phyloP scores from a whole-genome alignment of 2,113 vertebrate genomes.

The Thymallus thymallus region DNA sequence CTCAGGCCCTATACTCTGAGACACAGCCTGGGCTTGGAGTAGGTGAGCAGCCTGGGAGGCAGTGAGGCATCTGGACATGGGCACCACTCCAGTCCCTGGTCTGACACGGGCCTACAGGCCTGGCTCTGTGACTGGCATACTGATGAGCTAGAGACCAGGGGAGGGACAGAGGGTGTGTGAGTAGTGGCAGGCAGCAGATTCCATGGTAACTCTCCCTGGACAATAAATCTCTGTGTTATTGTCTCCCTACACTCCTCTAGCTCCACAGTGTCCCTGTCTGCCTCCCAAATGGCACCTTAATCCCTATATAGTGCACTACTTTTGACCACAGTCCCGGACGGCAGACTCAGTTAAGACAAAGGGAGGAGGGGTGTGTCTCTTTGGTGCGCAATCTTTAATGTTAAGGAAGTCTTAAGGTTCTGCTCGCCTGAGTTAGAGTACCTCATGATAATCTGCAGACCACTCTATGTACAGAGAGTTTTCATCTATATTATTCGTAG shows the following conservation, averaged over 20 bases:
- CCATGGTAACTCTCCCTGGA: slow-evolving; percentile 33
- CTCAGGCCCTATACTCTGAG: slow-evolving; percentile 13
- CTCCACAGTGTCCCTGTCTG: no score
- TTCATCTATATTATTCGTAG: no score
- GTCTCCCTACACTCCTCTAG: slow-evolving; percentile 24
- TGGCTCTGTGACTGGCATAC: background rate
- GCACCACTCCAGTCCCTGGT: background rate
- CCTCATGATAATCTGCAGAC: no score
- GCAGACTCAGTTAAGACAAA: no score
- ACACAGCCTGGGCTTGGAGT: slow-evolving; percentile 12
- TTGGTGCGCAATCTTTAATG: no score
- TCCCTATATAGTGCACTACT: no score
- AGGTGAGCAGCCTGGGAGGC: background rate
- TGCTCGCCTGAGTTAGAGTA: no score
- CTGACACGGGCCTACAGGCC: background rate
- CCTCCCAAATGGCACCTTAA: no score
- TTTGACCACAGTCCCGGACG: no score
- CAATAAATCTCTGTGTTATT: slow-evolving; percentile 42
- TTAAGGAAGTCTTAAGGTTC: no score
- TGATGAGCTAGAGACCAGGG: background rate
- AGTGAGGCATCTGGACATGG: background rate
- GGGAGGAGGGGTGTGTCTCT: no score
- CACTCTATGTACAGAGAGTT: no score
- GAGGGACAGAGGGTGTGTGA: slow-evolving; percentile 9
- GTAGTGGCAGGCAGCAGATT: slow-evolving; percentile 30